Evolutionary conservation across 2,888 invertebrate genomes (phyloP).

Genomic region (Crioceris asparagi): DNA sequence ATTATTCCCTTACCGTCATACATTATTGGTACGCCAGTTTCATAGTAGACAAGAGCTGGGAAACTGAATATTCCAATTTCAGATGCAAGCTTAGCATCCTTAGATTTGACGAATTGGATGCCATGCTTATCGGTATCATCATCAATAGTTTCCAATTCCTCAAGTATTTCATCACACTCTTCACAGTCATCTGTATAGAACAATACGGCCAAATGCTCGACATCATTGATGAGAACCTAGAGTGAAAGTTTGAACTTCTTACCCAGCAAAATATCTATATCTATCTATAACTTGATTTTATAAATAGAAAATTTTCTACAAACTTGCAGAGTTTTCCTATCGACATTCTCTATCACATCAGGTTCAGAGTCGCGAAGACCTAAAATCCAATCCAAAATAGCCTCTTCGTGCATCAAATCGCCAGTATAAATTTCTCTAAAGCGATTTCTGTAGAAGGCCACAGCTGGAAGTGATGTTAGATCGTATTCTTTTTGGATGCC

Average conservation of each 20-base stretch:
- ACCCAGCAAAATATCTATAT: too few species aligned
- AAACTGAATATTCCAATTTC: slow-evolving; percentile 88
- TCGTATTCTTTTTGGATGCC: slow-evolving; percentile 83
- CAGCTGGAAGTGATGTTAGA: slow-evolving; percentile 65
- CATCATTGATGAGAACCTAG: slow-evolving; percentile 70
- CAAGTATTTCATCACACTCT: slow-evolving; percentile 72
- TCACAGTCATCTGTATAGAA: slow-evolving; percentile 79
- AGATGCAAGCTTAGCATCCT: slow-evolving; percentile 78
- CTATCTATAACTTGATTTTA: too few species aligned
- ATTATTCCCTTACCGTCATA: slow-evolving; percentile 90
- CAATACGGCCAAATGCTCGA: slow-evolving; percentile 84
- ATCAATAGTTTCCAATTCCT: slow-evolving; percentile 84
- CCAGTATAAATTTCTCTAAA: slow-evolving; percentile 82
- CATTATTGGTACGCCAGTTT: slow-evolving; percentile 88
- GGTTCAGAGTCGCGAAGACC: slow-evolving; percentile 74
- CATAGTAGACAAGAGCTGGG: slow-evolving; percentile 85
- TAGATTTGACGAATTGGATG: slow-evolving; percentile 88
- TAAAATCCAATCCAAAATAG: slow-evolving; percentile 81
- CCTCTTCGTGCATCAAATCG: slow-evolving; percentile 85
- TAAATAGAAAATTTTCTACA: slow-evolving; percentile 2
- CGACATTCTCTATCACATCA: slow-evolving; percentile 84
- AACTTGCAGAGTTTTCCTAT: slow-evolving; percentile 74
- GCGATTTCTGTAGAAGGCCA: slow-evolving; percentile 79
- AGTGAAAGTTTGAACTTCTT: slow-evolving; percentile 1
- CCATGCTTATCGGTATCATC: slow-evolving; percentile 88